Percentiles rank a stretch among this genome's conserved stretches.
Evolutionary conservation across 2,113 vertebrate genomes (phyloP).

Genomic region (Motacilla tschutschensis): DNA sequence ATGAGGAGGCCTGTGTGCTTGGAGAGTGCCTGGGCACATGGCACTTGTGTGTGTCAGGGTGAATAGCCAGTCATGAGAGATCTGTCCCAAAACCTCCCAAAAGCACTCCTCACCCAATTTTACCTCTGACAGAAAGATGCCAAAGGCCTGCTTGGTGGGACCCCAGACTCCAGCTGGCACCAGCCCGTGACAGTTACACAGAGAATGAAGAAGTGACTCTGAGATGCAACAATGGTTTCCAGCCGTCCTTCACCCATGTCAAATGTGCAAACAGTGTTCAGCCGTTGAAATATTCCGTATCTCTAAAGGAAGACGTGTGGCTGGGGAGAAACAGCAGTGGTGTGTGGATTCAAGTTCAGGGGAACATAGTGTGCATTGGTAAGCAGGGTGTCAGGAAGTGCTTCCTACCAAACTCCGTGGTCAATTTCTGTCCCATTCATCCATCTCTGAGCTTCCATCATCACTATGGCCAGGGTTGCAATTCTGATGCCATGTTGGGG

Average conservation of each 20-base stretch:
- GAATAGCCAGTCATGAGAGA: neutral
- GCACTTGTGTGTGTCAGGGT: rapidly evolving
- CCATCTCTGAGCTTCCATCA: neutral
- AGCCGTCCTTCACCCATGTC: neutral
- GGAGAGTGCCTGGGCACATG: neutral
- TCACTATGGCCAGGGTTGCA: neutral
- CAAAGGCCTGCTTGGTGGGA: neutral
- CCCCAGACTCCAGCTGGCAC: neutral
- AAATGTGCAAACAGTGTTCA: neutral
- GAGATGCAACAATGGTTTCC: neutral
- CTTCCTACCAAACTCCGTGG: neutral
- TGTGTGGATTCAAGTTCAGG: neutral
- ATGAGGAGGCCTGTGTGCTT: neutral
- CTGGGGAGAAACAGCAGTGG: neutral
- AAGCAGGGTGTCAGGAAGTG: neutral
- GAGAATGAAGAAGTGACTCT: neutral
- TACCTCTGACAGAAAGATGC: neutral
- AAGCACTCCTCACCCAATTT: neutral
- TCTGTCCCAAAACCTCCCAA: neutral
- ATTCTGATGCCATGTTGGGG: rapidly evolving
- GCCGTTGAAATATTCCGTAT: neutral
- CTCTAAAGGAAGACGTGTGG: neutral
- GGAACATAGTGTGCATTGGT: neutral
- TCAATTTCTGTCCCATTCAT: neutral
- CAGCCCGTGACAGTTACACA: neutral